Conservation (phyloP, 1,140 invertebrate genomes). For the Pseudomyrmex concolor region DNA sequence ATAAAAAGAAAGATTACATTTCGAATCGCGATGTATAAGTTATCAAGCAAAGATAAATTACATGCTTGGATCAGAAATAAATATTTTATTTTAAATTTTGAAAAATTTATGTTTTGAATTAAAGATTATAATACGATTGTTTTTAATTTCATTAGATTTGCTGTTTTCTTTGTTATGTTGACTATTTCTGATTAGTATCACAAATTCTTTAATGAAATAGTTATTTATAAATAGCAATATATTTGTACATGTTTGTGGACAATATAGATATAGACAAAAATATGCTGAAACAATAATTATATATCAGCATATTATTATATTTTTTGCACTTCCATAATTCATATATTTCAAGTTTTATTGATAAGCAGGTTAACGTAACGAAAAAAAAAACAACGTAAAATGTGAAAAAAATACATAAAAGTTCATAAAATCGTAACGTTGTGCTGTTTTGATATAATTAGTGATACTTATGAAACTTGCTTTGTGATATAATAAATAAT, state of each 20-base stretch:
- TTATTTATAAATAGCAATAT: conserved; percentile 36
- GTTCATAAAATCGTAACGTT: conserved; percentile 12
- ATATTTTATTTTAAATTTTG: not conserved
- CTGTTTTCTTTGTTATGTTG: conserved; percentile 9
- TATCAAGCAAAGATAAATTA: not conserved
- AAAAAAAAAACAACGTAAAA: not conserved
- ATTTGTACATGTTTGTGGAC: conserved; percentile 43
- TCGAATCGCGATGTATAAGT: not conserved
- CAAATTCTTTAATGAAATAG: not conserved
- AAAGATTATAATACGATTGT: not conserved
- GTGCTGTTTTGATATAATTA: conserved; percentile 22
- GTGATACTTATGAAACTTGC: conserved; percentile 27
- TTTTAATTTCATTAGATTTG: not conserved
- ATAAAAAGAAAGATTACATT: not conserved
- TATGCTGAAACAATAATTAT: conserved; percentile 29
- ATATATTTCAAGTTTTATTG: conserved; percentile 48
- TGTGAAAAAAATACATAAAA: not conserved
- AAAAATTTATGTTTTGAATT: not conserved
- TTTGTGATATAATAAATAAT: conserved; percentile 50
- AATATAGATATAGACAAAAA: conserved; percentile 45
- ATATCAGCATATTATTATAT: conserved; percentile 18
- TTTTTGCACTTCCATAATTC: conserved; percentile 39
- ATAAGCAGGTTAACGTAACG: conserved; percentile 14
- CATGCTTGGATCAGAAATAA: not conserved
- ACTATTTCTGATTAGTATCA: not conserved